Evolutionary conservation across 2,797 vertebrate species (phyloP).

Genomic region (Platyrinchus mystaceus): DNA sequence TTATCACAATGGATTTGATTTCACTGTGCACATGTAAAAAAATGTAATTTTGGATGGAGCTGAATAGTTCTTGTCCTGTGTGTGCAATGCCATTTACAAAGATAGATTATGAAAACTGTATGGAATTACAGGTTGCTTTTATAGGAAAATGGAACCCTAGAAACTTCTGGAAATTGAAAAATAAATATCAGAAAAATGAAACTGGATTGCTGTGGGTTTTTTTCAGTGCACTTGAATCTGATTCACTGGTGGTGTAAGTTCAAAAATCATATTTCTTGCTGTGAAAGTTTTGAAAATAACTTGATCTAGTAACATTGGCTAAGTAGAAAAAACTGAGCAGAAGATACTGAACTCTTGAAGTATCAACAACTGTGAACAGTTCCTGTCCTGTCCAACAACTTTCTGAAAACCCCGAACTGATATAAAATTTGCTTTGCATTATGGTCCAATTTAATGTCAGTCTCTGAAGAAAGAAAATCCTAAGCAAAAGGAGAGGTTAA

Average conservation of each 20-base stretch:
- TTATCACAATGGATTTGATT: background rate
- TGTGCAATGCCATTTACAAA: background rate
- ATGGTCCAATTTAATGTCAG: background rate
- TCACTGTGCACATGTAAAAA: background rate
- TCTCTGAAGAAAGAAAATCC: background rate
- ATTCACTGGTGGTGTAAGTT: background rate
- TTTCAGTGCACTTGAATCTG: background rate
- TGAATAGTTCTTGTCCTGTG: background rate
- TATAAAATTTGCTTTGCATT: background rate
- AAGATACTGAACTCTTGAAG: background rate
- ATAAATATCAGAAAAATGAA: background rate
- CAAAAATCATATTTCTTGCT: background rate
- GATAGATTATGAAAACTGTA: background rate
- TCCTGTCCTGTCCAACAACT: background rate
- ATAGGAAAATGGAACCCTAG: background rate
- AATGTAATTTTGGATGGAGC: background rate
- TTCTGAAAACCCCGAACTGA: background rate
- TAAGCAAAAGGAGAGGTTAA: background rate
- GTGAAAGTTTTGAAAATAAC: background rate
- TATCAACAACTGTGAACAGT: background rate
- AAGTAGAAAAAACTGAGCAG: background rate
- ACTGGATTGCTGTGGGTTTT: background rate
- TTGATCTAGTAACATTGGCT: background rate
- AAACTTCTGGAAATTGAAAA: background rate
- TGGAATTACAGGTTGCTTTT: background rate